Evolutionary conservation across 2,113 vertebrate species (phyloP).

Genomic region (Chionis minor): DNA sequence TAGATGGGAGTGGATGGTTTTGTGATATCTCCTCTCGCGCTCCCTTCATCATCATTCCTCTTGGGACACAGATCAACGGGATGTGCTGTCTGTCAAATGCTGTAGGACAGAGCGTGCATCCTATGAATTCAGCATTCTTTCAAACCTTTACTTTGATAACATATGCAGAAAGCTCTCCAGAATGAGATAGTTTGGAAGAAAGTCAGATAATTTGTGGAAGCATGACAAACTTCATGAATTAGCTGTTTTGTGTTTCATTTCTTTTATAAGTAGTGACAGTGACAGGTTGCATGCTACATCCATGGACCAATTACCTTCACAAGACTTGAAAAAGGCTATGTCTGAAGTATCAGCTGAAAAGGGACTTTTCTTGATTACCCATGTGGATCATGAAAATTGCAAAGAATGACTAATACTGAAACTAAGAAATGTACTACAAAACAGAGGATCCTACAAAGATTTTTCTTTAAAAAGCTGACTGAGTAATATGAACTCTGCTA

Average conservation of each 20-base stretch:
- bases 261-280: conserved; percentile 36
- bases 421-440: neutral
- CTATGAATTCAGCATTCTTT: neutral
- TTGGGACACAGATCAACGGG: neutral
- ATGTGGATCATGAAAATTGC: neutral
- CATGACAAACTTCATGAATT: conserved; percentile 3
- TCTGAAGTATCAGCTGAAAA: neutral
- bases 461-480: neutral
- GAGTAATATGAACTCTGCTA: neutral
- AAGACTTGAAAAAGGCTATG: neutral
- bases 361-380: neutral
- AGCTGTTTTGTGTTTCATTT: neutral
- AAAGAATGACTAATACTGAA: neutral
- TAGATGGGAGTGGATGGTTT: neutral
- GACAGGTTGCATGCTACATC: conserved; percentile 31
- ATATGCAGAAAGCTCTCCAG: neutral
- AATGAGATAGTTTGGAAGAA: conserved; percentile 8
- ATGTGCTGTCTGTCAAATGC: neutral
- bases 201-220: conserved; percentile 31
- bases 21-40: neutral
- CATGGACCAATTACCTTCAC: neutral
- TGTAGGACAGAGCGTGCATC: neutral
- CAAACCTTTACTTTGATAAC: neutral
- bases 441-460: neutral
- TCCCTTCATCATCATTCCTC: neutral